Evolutionary conservation across 2,797 vertebrate genomes (phyloP).

Genomic region (Eulemur coronatus): DNA sequence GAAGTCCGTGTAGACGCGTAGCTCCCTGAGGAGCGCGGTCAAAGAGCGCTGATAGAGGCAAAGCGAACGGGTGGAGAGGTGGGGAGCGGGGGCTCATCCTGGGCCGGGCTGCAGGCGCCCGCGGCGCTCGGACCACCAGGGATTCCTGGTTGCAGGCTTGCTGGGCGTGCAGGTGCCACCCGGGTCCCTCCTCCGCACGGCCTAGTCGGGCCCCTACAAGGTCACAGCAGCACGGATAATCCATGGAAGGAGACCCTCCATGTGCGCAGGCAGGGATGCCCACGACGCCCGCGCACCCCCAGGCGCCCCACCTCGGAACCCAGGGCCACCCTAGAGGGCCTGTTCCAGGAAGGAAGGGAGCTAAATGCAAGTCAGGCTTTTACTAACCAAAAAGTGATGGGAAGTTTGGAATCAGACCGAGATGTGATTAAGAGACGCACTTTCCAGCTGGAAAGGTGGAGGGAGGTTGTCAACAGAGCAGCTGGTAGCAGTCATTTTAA

Average conservation of each 20-base stretch:
- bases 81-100: fast-evolving
- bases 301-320: neutral
- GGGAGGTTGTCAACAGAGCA: neutral
- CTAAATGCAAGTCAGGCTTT: neutral
- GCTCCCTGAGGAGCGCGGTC: fast-evolving
- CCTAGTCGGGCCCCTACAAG: neutral
- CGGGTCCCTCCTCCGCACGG: fast-evolving
- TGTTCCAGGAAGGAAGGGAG: neutral
- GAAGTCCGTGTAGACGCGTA: fast-evolving
- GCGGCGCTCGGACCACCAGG: fast-evolving
- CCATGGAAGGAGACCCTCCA: no score
- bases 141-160: no score
- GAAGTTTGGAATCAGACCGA: neutral
- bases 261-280: neutral
- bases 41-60: neutral
- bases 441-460: neutral
- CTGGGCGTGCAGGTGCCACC: neutral
- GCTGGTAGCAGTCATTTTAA: neutral
- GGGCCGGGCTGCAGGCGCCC: fast-evolving
- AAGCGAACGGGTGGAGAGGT: neutral
- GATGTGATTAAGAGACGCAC: neutral
- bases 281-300: neutral
- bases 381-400: neutral
- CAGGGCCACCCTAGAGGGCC: neutral
- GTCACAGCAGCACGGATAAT: neutral